Percentiles rank a stretch among this genome's conserved stretches.
These are phyloP conservation scores for Penaeus chinensis DNA, from an alignment of 1,140 invertebrate genomes.

Conservation along the genomic window DNA sequence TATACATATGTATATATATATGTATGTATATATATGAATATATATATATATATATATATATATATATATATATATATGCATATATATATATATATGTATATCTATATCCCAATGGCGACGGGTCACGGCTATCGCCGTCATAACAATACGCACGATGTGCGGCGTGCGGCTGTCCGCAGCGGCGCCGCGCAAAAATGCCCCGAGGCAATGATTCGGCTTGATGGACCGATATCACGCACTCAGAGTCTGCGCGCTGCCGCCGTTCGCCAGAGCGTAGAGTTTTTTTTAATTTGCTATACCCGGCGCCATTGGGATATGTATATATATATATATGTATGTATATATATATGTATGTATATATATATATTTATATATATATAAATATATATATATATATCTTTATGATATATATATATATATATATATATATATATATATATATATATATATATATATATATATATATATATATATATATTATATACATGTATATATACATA, in stretches of 20 bases:
- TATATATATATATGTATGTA: background rate
- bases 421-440: background rate
- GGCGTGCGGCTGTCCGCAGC: no score
- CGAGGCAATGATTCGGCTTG: no score
- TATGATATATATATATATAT: background rate
- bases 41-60: background rate
- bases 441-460: background rate
- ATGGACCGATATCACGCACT: no score
- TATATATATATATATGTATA: background rate
- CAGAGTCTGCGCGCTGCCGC: no score
- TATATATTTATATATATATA: background rate
- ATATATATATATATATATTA: background rate
- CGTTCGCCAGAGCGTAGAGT: no score
- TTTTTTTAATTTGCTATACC: no score
- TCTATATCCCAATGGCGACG: background rate
- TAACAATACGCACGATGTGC: no score
- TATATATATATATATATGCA: background rate
- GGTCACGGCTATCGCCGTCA: no score
- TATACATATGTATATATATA: background rate
- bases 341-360: constrained; percentile 13
- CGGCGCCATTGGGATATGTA: no score
- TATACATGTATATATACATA: constrained; percentile 10
- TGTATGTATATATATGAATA: constrained; percentile 6
- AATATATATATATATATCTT: background rate
- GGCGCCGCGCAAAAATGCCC: no score